phyloP scores from a whole-genome alignment of 2,113 vertebrate genomes.

The Cnemophilus loriae region DNA sequence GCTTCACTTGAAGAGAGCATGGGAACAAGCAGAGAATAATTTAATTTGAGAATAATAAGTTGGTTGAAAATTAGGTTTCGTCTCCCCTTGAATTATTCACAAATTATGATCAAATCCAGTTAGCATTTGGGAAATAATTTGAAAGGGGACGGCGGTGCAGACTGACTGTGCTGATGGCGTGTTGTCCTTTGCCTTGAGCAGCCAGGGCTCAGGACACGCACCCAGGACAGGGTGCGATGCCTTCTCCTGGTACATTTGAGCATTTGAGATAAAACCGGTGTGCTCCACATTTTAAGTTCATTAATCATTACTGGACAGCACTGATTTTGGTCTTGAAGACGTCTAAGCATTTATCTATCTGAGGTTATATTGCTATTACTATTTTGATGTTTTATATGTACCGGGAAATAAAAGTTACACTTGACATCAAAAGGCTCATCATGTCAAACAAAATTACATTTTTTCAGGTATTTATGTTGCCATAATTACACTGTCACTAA shows the following conservation, averaged over 20 bases:
- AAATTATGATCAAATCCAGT: neutral
- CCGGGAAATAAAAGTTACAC: neutral
- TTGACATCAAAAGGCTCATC: neutral
- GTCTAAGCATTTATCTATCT: neutral
- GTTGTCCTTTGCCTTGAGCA: neutral
- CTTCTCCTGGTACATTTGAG: neutral
- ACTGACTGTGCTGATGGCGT: fast-evolving
- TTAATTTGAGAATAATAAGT: neutral
- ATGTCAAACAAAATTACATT: neutral
- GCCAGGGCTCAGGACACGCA: fast-evolving
- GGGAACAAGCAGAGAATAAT: neutral
- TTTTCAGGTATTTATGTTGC: neutral
- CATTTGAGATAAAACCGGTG: neutral
- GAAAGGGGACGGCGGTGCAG: neutral
- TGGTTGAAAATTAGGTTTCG: neutral
- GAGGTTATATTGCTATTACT: neutral
- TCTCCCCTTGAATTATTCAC: neutral
- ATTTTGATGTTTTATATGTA: neutral
- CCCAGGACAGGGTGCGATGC: fast-evolving
- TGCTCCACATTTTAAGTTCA: neutral
- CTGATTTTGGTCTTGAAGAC: neutral
- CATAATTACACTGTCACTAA: neutral
- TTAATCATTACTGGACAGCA: neutral
- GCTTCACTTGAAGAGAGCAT: neutral
- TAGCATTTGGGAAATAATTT: neutral